Percentiles rank a stretch among this genome's conserved stretches.
Evolutionary conservation across 2,888 invertebrate genomes (phyloP).

Genomic region (Thumatha senex): DNA sequence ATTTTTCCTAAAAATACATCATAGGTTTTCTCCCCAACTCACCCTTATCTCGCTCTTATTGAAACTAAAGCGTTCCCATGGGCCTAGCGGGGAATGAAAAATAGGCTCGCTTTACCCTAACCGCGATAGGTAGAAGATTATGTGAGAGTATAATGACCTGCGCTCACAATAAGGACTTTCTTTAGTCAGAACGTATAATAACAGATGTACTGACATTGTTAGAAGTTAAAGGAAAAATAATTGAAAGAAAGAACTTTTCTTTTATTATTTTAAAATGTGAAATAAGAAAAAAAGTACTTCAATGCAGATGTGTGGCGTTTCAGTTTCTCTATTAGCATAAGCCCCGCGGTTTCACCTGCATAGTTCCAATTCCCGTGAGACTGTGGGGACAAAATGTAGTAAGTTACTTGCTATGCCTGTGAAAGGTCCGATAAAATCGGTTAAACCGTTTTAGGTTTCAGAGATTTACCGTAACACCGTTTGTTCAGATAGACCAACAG

Average conservation of each 20-base stretch:
- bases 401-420: no score
- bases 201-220: slow-evolving; percentile 8
- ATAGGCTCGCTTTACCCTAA: slow-evolving; percentile 48
- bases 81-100: slow-evolving; percentile 57
- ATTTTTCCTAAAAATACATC: slow-evolving; percentile 26
- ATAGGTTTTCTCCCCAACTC: slow-evolving; percentile 36
- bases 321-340: no score
- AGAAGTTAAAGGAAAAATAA: not conserved
- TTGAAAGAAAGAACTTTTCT: no score
- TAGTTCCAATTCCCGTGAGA: no score
- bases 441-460: no score
- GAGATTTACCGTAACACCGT: no score
- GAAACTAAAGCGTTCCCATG: slow-evolving; percentile 65
- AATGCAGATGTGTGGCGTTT: no score
- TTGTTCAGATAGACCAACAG: no score
- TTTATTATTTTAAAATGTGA: no score
- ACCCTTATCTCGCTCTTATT: slow-evolving; percentile 63
- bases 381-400: no score
- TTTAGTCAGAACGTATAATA: not conserved
- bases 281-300: not conserved
- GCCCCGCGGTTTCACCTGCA: no score
- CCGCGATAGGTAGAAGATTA: slow-evolving; percentile 50
- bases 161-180: slow-evolving; percentile 21
- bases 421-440: no score
- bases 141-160: slow-evolving; percentile 38